phyloP scores from a whole-genome alignment of 2,797 vertebrate genomes.

The Sternarchorhynchus goeldii region DNA sequence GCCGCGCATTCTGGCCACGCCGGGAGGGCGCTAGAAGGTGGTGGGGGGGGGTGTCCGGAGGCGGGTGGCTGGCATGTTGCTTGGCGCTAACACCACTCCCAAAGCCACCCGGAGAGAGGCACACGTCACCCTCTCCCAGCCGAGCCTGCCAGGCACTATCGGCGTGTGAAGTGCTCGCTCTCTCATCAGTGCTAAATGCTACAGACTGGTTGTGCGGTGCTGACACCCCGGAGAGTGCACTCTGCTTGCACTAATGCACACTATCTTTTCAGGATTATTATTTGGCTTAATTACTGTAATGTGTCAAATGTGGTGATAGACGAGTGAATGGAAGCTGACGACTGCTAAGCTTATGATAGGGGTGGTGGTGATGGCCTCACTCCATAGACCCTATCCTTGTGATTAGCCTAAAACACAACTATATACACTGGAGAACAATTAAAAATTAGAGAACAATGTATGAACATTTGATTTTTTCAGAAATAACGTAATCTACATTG shows the following conservation, averaged over 20 bases:
- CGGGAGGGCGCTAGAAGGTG: slow-evolving; percentile 14
- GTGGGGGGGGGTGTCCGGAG: slow-evolving; percentile 23
- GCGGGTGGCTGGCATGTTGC: slow-evolving; percentile 54
- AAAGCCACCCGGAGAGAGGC: slow-evolving; percentile 40
- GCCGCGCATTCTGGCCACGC: slow-evolving; percentile 15
- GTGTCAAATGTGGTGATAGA: slow-evolving; percentile 43
- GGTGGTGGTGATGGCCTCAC: slow-evolving; percentile 4
- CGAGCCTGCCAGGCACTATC: slow-evolving; percentile 45
- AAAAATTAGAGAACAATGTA: no score
- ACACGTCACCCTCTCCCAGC: slow-evolving; percentile 43
- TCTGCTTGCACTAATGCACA: slow-evolving; percentile 30
- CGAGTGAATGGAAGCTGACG: slow-evolving; percentile 29
- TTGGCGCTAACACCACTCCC: slow-evolving; percentile 31
- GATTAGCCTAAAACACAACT: neutral
- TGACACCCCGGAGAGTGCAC: slow-evolving; percentile 41
- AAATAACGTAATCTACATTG: no score
- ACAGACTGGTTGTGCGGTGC: slow-evolving; percentile 36
- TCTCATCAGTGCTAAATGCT: slow-evolving; percentile 41
- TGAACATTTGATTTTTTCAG: no score
- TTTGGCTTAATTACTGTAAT: slow-evolving; percentile 50
- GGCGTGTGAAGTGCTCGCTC: slow-evolving; percentile 11
- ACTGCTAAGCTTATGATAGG: slow-evolving; percentile 12
- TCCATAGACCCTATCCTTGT: neutral
- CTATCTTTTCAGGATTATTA: slow-evolving; percentile 18
- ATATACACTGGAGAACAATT: no score